Percentiles rank a stretch among this genome's conserved stretches.
Evolutionary conservation across 2,113 vertebrate species (phyloP).

Genomic region (Ammodramus savannarum): DNA sequence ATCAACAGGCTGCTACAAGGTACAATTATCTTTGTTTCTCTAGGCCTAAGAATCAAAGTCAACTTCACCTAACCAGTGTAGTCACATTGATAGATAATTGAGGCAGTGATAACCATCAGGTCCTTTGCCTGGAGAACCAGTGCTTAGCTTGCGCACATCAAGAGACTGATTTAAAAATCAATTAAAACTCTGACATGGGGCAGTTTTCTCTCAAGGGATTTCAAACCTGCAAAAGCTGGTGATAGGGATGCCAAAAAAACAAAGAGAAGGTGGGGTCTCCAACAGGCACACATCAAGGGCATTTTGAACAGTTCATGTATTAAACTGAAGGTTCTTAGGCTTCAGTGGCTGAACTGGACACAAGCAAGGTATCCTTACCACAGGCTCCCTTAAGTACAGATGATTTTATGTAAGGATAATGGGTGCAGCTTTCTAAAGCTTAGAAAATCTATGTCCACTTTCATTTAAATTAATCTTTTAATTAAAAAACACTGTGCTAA

Average conservation of each 20-base stretch:
- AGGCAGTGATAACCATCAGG: conserved; percentile 14
- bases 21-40: not conserved
- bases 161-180: conserved; percentile 28
- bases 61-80: not conserved
- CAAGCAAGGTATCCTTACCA: not conserved
- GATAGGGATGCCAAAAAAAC: not conserved
- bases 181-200: not conserved
- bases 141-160: not conserved
- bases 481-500: not conserved
- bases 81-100: not conserved
- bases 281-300: not conserved
- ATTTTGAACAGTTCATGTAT: not conserved
- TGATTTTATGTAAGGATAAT: not conserved
- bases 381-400: not conserved
- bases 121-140: not conserved
- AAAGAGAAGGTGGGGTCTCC: not conserved
- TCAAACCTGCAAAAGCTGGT: not conserved
- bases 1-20: not conserved
- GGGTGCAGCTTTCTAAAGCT: not conserved
- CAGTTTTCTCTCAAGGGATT: not conserved
- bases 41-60: not conserved
- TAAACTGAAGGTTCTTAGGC: not conserved
- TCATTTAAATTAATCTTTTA: not conserved
- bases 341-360: not conserved
- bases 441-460: not conserved